Evolutionary conservation across 1,140 invertebrate genomes (phyloP).

Genomic region (Drosophila yakuba): DNA sequence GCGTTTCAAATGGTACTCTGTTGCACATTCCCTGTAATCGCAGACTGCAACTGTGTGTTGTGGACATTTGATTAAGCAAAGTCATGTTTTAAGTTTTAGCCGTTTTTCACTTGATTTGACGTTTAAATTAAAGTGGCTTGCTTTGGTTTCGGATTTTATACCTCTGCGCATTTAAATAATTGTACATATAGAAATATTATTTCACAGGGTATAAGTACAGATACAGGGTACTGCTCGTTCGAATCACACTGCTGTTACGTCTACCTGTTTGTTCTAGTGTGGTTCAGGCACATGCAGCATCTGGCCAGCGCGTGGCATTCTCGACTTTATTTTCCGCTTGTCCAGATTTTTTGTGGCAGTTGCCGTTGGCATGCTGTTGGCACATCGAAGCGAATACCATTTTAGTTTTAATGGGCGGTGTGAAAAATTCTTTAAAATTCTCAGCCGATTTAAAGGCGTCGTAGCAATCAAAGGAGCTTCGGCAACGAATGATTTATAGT

Average conservation of each 20-base stretch:
- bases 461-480: not conserved
- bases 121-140: too few species aligned
- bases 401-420: conserved; percentile 18
- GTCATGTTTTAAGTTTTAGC: too few species aligned
- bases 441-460: not conserved
- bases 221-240: not conserved
- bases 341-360: conserved; percentile 1
- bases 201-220: too few species aligned
- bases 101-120: too few species aligned
- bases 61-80: too few species aligned
- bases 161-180: too few species aligned
- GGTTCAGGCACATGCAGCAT: conserved; percentile 3
- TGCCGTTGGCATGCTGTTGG: conserved; percentile 18
- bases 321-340: conserved; percentile 21
- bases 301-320: conserved; percentile 15
- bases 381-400: conserved; percentile 8
- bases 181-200: too few species aligned
- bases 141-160: too few species aligned
- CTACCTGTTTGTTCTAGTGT: not conserved
- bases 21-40: conserved; percentile 2
- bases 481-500: conserved; percentile 29
- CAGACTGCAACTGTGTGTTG: too few species aligned
- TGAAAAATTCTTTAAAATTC: conserved; percentile 19
- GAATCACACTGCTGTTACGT: not conserved
- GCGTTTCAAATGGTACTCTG: not conserved